Base-by-base conservation (phyloP, 1,140 invertebrate species). In the Andrena cerasifolii region DNA sequence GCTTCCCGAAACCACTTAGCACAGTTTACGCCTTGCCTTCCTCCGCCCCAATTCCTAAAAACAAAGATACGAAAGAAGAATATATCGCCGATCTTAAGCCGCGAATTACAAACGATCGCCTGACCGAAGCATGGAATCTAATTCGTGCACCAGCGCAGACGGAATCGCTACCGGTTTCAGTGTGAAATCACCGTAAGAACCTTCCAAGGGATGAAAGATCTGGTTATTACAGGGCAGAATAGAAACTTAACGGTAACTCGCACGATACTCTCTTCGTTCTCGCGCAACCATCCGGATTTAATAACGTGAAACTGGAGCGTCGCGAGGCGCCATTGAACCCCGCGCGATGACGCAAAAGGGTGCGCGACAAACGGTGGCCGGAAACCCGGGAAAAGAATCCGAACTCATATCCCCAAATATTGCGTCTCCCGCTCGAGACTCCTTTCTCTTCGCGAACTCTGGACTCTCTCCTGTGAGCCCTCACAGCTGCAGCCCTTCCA, bases 211-310 rank as follows among this genome's bases (percentile, higher is more conserved):
- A 33, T 51, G 36, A 43, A 59, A 40, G 43, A 74, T 73, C 62
- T 78, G 43, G 67, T 80, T 80, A 63, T 53, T 40, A 40, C 10
- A 5, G 10, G 4, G 36, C 3, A 10, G 36, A 40, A 40, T 36
- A 33, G 49, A 82, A 67, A 81, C 31, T 56, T 73, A 49, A 61
- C 6, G 14, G 36, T 5, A 43, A 12, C 33, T 45, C 18, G 28
- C 0, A 14, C 47, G 1, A 12, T 45, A 24, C 59, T 14, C n/a
- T 14, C 58, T 51, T 51, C 45, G 7, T 43, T 43, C n/a, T n/a
- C 63, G 40, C 14, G 3, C 18, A 18, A 28, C 8, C 18, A 76
- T 65, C 31, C 72, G n/a, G 36, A 81, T 81, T 81, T 82, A 77
- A 82, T 71, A 82, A 68, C 33, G 33, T 36, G 58, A 66, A 43